Evolutionary conservation across 2,113 vertebrate species (phyloP), one percentile per base, ranked within the genome.

Genomic region (Nettapus auritus): DNA sequence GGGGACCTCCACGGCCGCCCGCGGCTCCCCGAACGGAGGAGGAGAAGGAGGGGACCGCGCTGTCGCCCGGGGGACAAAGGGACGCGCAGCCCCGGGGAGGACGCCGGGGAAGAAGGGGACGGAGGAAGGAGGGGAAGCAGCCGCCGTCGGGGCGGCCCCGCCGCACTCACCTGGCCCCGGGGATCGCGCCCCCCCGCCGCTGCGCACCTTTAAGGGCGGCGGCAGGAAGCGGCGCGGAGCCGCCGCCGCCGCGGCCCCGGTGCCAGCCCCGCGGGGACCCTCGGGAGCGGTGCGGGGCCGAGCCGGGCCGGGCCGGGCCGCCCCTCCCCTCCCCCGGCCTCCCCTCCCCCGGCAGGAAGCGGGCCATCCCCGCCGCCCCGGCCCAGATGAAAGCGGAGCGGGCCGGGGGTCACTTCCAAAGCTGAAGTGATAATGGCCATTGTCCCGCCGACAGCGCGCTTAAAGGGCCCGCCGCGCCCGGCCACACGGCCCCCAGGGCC

Each of bases 321-420:
- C 95, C 92, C 89, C 97, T 96, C 97, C 96, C 79, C 94, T 91
- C 94, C 64, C 89, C 95, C 93, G 89, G 96, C 97, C 50, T 92
- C 97, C 96, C 95, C 93, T 74, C 92, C 96, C 97, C 97, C 97
- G 97, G 97, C 98, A 99, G 99, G 99, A 99, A 99, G 99, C 98
- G 94, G 98, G 98, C 98, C 97, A 98, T 99, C 97, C 98, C 97
- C 96, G 95, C 97, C 73, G 95, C 97, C 96, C 97, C 93, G 97
- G 97, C 93, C 94, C 91, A 98, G 87, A 93, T 96, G 93, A 96
- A 97, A 98, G 98, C 97, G 94, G 97, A 97, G 97, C 94, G 98
- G 97, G 98, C 96, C 88, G 96, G 98, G 98, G 98, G 98, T 99
- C 98, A 99, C 98, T 98, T 99, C 98, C 98, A 99, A 99, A 98